phyloP scores from a whole-genome alignment of 2,888 invertebrate genomes.

The Caenorhabditis japonica region DNA sequence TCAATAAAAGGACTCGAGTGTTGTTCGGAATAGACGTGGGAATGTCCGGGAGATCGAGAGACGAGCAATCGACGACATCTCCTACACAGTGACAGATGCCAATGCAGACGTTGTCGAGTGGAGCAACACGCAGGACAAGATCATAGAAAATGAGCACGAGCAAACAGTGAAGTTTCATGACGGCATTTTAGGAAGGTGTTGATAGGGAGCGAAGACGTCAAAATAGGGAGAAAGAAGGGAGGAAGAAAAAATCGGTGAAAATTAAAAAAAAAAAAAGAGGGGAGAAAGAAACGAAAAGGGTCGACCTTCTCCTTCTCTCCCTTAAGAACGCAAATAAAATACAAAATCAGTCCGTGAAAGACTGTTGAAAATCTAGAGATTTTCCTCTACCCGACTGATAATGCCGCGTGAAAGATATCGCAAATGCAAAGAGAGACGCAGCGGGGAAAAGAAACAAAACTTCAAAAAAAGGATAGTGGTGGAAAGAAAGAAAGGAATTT shows the following conservation, averaged over 20 bases:
- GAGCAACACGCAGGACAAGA: not conserved
- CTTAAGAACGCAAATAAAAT: constrained; percentile 51
- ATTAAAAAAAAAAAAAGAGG: constrained; percentile 21
- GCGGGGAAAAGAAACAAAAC: not conserved
- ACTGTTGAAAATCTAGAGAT: constrained; percentile 2
- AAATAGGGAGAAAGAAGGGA: no score
- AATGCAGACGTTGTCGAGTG: constrained; percentile 43
- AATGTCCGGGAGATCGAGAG: constrained; percentile 48
- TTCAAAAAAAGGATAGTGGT: not conserved
- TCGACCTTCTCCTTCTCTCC: no score
- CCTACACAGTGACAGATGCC: constrained; percentile 56
- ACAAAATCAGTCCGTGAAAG: constrained; percentile 25
- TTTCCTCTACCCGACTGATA: constrained; percentile 34
- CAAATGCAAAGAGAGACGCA: constrained; percentile 26
- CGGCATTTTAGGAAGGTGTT: constrained; percentile 12
- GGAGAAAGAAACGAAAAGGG: constrained; percentile 14
- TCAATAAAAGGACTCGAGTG: constrained; percentile 48
- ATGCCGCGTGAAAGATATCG: constrained; percentile 18
- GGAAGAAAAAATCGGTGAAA: constrained; percentile 3
- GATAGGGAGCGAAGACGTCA: constrained; percentile 4
- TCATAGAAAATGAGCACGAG: constrained; percentile 38
- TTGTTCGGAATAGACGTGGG: constrained; percentile 54
- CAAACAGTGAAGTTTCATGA: constrained; percentile 37
- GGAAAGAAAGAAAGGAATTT: constrained; percentile 7
- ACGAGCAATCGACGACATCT: constrained; percentile 58